phyloP scores from a whole-genome alignment of 2,888 invertebrate species.

The Tillus elongatus region DNA sequence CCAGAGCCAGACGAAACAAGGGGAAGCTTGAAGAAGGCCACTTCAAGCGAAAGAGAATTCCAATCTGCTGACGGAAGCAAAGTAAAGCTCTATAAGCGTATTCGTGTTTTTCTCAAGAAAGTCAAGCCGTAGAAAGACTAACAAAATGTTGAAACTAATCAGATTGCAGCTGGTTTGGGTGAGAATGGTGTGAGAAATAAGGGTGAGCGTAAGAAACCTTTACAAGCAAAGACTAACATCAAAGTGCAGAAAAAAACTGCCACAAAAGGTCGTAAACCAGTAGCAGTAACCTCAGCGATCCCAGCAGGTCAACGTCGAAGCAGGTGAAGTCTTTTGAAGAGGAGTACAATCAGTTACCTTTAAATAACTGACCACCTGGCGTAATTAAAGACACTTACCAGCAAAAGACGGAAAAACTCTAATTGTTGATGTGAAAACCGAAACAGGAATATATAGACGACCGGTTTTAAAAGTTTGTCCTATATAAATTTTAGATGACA shows the following conservation, averaged over 20 bases:
- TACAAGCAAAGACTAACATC: slow-evolving; percentile 29
- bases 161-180: slow-evolving; percentile 32
- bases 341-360: no score
- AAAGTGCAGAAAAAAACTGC: slow-evolving; percentile 28
- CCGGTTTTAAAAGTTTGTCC: no score
- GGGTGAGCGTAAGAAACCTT: no score
- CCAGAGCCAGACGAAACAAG: slow-evolving; percentile 36
- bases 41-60: slow-evolving; percentile 39
- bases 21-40: slow-evolving; percentile 42
- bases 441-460: no score
- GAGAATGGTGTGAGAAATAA: no score
- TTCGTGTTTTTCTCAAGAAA: slow-evolving; percentile 27
- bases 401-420: no score
- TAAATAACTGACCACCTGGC: no score
- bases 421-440: no score
- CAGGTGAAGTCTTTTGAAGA: slow-evolving; percentile 40
- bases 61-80: slow-evolving; percentile 36
- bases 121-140: slow-evolving; percentile 30
- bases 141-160: slow-evolving; percentile 31
- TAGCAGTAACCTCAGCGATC: no score
- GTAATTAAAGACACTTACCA: no score
- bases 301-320: slow-evolving; percentile 39
- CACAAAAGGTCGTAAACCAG: slow-evolving; percentile 40
- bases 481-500: no score
- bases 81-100: slow-evolving; percentile 35